Percentiles rank a stretch among this genome's conserved stretches.
Evolutionary conservation across 1,140 invertebrate genomes (phyloP).

Genomic region (Archegozetes longisetosus): DNA sequence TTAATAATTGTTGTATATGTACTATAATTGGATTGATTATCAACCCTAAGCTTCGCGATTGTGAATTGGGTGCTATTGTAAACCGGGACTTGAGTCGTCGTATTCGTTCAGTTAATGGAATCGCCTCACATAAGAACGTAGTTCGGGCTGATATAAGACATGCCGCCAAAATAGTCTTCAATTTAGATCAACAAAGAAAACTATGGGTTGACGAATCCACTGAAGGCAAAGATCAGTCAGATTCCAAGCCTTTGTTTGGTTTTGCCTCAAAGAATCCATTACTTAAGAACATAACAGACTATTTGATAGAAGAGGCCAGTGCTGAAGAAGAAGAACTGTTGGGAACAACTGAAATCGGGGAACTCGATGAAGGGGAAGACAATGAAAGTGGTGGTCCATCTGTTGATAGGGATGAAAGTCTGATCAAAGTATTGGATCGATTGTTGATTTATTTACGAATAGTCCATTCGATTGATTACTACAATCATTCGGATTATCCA

Average conservation of each 20-base stretch:
- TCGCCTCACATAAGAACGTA: slow-evolving; percentile 77
- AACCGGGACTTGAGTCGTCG: slow-evolving; percentile 82
- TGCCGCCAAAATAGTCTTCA: slow-evolving; percentile 84
- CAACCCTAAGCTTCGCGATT: slow-evolving; percentile 76
- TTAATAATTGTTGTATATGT: too few relatives aligned
- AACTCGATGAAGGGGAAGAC: slow-evolving; percentile 32
- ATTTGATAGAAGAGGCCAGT: slow-evolving; percentile 92
- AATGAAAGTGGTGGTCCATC: slow-evolving; percentile 32
- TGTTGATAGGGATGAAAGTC: slow-evolving; percentile 56
- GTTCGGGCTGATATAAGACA: slow-evolving; percentile 81
- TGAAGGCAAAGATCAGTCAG: slow-evolving; percentile 7
- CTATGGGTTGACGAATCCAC: slow-evolving; percentile 45
- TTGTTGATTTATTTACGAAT: slow-evolving; percentile 85
- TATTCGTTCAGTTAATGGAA: slow-evolving; percentile 77
- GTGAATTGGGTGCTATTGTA: slow-evolving; percentile 82
- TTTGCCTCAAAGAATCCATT: slow-evolving; percentile 76
- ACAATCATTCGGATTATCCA: slow-evolving; percentile 96
- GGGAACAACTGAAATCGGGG: slow-evolving; percentile 37
- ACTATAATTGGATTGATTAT: too few relatives aligned
- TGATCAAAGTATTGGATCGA: slow-evolving; percentile 56
- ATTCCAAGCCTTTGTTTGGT: slow-evolving; percentile 37
- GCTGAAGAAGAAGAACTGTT: slow-evolving; percentile 94
- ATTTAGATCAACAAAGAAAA: slow-evolving; percentile 65
- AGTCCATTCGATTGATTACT: slow-evolving; percentile 97
- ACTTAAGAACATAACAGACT: slow-evolving; percentile 92